A percentile compares a stretch with the other conserved stretches of the same genome.
Conservation (phyloP, 2,113 vertebrate species). For the Plotosus lineatus region DNA sequence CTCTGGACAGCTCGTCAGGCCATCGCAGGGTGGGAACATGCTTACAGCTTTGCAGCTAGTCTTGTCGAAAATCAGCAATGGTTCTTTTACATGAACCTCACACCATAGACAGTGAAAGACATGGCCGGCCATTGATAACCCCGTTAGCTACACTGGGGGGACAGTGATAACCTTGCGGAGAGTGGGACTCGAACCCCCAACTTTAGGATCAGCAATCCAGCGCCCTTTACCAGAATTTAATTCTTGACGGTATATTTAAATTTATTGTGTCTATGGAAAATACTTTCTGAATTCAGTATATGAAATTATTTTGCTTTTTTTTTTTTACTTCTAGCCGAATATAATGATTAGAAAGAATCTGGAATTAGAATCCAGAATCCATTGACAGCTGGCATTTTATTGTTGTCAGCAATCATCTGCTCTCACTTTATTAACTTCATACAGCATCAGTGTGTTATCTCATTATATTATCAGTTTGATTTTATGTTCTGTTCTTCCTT, state of each 20-base stretch:
- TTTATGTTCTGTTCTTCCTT: constrained; percentile 28
- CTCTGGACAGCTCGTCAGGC: too few species aligned
- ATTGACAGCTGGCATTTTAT: neutral
- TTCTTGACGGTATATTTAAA: neutral
- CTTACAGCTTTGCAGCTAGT: too few species aligned
- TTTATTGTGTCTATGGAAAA: neutral
- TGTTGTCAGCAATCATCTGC: neutral
- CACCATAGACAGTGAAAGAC: too few species aligned
- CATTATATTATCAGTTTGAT: constrained; percentile 34
- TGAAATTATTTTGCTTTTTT: too few species aligned
- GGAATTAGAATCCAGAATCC: neutral
- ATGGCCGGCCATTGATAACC: too few species aligned
- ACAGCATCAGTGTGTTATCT: constrained; percentile 6
- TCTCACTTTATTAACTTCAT: constrained; percentile 25
- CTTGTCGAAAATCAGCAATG: too few species aligned
- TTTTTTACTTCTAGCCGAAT: neutral
- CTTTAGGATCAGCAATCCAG: too few species aligned
- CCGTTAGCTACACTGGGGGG: too few species aligned
- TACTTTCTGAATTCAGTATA: neutral
- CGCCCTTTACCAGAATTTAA: neutral
- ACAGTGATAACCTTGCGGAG: too few species aligned
- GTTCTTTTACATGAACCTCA: too few species aligned
- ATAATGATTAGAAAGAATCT: neutral
- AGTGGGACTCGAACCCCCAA: too few species aligned
- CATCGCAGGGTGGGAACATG: too few species aligned